A percentile compares a stretch with the other conserved stretches of the same genome.
These are phyloP conservation scores for Meiosimyza platycephala DNA, from an alignment of 2,888 invertebrate genomes.

Conservation along the genomic window DNA sequence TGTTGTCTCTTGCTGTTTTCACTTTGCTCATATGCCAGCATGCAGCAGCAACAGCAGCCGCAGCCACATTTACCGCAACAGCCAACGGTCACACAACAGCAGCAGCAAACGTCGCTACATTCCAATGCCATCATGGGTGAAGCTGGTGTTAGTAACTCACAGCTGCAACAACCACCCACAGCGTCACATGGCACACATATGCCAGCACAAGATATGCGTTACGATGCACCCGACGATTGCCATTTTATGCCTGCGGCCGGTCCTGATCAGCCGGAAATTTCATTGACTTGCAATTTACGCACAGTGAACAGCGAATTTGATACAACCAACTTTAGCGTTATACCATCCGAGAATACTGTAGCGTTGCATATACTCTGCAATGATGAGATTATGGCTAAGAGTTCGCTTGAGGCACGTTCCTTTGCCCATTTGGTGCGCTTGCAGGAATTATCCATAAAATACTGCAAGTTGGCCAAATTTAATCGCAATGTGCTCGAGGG, in stretches of 20 bases:
- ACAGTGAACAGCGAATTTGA: conserved; percentile 89
- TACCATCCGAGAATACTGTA: conserved; percentile 85
- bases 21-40: conserved; percentile 40
- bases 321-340: conserved; percentile 88
- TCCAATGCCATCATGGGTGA: conserved; percentile 63
- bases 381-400: conserved; percentile 82
- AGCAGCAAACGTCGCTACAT: conserved; percentile 52
- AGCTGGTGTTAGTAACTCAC: conserved; percentile 57
- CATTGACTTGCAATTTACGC: conserved; percentile 81
- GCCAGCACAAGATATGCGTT: conserved; percentile 60
- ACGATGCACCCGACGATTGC: conserved; percentile 89
- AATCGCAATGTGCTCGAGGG: conserved; percentile 83
- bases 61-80: conserved; percentile 24
- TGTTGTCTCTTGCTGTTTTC: conserved; percentile 34
- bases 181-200: conserved; percentile 43
- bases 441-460: conserved; percentile 83
- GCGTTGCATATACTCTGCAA: conserved; percentile 84
- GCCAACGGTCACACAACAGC: conserved; percentile 46
- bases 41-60: conserved; percentile 40
- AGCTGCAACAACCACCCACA: conserved; percentile 52
- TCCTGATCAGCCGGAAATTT: conserved; percentile 74
- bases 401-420: conserved; percentile 80
- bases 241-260: conserved; percentile 63
- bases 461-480: conserved; percentile 88
- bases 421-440: conserved; percentile 84